phyloP scores from a whole-genome alignment of 2,888 invertebrate genomes.

The Atrina japonica region DNA sequence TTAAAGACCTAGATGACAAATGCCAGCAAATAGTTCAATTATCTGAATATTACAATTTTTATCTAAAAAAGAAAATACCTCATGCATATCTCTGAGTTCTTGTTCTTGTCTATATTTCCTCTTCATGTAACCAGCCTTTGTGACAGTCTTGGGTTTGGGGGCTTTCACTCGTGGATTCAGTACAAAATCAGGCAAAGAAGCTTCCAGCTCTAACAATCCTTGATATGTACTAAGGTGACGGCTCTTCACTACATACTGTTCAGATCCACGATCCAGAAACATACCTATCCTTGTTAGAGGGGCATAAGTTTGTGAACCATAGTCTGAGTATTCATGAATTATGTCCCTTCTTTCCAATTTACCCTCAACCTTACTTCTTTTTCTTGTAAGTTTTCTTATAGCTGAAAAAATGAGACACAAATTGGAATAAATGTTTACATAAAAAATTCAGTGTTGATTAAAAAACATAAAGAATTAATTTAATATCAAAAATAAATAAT shows the following conservation, averaged over 20 bases:
- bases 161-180: constrained; percentile 77
- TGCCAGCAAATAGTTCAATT: background rate
- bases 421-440: no score
- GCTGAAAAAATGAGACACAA: no score
- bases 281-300: constrained; percentile 80
- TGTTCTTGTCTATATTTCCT: constrained; percentile 78
- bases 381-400: constrained; percentile 78
- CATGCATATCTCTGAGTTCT: constrained; percentile 78
- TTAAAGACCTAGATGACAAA: no score
- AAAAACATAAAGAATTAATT: no score
- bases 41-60: background rate
- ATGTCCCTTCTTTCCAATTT: constrained; percentile 74
- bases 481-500: background rate
- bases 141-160: constrained; percentile 76
- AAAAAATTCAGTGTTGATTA: no score
- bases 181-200: constrained; percentile 78
- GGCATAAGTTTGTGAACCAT: constrained; percentile 78
- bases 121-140: constrained; percentile 79
- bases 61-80: constrained; percentile 71
- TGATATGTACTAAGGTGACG: constrained; percentile 78
- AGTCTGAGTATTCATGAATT: constrained; percentile 76
- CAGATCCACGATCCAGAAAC: constrained; percentile 79
- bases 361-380: constrained; percentile 73
- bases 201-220: constrained; percentile 79
- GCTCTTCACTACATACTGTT: constrained; percentile 79